phyloP scores from a whole-genome alignment of 2,888 invertebrate genomes.

The Nasonia oneida region DNA sequence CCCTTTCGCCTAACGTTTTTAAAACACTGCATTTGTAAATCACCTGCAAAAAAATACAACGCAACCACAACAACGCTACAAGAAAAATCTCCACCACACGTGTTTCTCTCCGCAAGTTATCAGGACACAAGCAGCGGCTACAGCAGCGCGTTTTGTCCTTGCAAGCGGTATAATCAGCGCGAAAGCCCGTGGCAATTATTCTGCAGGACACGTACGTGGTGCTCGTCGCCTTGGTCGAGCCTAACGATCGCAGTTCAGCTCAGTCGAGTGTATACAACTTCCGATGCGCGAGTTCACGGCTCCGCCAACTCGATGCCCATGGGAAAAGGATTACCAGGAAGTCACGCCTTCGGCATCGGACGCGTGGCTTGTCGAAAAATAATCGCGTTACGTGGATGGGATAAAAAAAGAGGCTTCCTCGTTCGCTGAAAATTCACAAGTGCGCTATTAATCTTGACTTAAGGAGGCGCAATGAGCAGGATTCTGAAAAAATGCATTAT shows the following conservation, averaged over 20 bases:
- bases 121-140: not conserved
- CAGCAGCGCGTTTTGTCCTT: slow-evolving; percentile 12
- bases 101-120: not conserved
- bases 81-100: not conserved
- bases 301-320: not conserved
- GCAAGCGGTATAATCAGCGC: slow-evolving; percentile 30
- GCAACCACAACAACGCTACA: not conserved
- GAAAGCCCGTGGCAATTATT: slow-evolving; percentile 25
- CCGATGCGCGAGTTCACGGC: not conserved
- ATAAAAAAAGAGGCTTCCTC: not conserved
- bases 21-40: too few species aligned
- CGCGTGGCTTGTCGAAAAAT: not conserved
- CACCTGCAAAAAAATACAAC: too few species aligned
- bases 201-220: slow-evolving; percentile 29
- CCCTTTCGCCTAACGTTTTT: too few species aligned
- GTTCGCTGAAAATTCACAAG: not conserved
- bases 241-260: not conserved
- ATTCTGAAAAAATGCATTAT: not conserved
- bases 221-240: slow-evolving; percentile 50
- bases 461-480: not conserved
- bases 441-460: not conserved
- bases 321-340: slow-evolving; percentile 6
- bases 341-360: not conserved
- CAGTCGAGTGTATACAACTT: not conserved
- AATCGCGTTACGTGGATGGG: not conserved